phyloP scores from a whole-genome alignment of 2,888 invertebrate species.

The Athalia rosae region DNA sequence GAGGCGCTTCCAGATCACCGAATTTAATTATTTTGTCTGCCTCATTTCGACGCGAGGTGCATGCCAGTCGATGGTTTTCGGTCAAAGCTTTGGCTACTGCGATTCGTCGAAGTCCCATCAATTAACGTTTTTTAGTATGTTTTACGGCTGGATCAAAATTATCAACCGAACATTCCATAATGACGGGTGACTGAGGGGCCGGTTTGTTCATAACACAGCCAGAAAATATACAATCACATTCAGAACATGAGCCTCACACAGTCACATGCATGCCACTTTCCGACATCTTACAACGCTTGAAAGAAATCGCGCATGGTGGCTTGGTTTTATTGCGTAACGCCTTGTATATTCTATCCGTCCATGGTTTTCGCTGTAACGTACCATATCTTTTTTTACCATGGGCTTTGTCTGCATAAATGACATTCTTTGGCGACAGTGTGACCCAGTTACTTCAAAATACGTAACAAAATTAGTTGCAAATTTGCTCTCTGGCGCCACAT shows the following conservation, averaged over 20 bases:
- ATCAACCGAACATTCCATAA: slow-evolving; percentile 21
- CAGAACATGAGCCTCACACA: slow-evolving; percentile 29
- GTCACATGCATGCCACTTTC: slow-evolving; percentile 17
- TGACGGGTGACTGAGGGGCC: neutral
- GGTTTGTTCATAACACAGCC: slow-evolving; percentile 27
- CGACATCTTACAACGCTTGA: slow-evolving; percentile 23
- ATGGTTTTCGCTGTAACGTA: slow-evolving; percentile 5
- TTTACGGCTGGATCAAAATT: slow-evolving; percentile 21
- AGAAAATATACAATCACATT: slow-evolving; percentile 30
- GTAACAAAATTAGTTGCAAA: no score
- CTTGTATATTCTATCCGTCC: slow-evolving; percentile 18
- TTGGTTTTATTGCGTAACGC: slow-evolving; percentile 28
- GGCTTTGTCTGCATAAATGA: slow-evolving; percentile 28
- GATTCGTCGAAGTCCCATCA: slow-evolving; percentile 21
- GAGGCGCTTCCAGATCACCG: slow-evolving; percentile 2
- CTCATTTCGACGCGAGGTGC: slow-evolving; percentile 15
- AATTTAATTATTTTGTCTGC: slow-evolving; percentile 16
- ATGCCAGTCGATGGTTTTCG: slow-evolving; percentile 16
- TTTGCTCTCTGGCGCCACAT: no score
- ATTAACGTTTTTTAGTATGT: slow-evolving; percentile 23
- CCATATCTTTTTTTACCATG: slow-evolving; percentile 11
- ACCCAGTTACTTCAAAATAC: neutral
- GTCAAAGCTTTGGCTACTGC: slow-evolving; percentile 9
- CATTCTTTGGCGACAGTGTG: slow-evolving; percentile 9
- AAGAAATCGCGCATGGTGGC: slow-evolving; percentile 16